Base-by-base conservation (phyloP, 1,140 invertebrate species). In the Copidosoma floridanum region DNA sequence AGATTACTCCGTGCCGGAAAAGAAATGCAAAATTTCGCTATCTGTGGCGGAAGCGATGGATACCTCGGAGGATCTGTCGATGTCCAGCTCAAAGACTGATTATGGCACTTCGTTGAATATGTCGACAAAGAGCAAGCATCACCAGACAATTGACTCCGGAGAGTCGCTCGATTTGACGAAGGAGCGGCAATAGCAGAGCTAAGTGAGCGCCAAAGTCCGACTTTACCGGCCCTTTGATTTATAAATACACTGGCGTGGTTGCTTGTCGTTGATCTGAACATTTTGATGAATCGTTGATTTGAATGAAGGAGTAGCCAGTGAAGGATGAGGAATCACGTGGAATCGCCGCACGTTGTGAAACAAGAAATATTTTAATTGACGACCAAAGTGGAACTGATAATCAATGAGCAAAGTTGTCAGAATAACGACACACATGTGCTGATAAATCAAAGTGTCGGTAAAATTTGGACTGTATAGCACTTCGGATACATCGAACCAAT, bases 121-220 rank as follows among this genome's bases (percentile, higher is more conserved):
- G 73, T 71, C 70, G 7, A 68, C 67, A 1, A 68, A 71, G 8
- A 80, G 75, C 38, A 74, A 75, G 58, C 68, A 72, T 18, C 55
- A 63, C 32, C 54, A 71, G 6, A 54, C 51, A 1, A 24, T 27
- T 5, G 75, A 78, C n/a, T 65, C 65, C 8, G 69, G 66, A 7
- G 77, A 80, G 40, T 75, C 77, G 4, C 60, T 80, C 32, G 79
- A 80, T 69, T 63, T 80, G 18, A 74, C 76, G 4, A 78, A 78
- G 52, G 77, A 79, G 57, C 71, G 74, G 29, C 67, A 72, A 53
- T 74, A 70, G 52, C 51, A 56, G 18, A 62, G 60, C 60, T 62
- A 62, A 62, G 60, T 62, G 16, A 43, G 41, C 51, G 53, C 60
- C 53, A 62, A 56, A 38, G 60, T 56, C 53, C 60, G 40, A 56